Evolutionary conservation across 1,140 invertebrate species (phyloP), one percentile per base, ranked within the genome.

Genomic region (Plutomurus gul): DNA sequence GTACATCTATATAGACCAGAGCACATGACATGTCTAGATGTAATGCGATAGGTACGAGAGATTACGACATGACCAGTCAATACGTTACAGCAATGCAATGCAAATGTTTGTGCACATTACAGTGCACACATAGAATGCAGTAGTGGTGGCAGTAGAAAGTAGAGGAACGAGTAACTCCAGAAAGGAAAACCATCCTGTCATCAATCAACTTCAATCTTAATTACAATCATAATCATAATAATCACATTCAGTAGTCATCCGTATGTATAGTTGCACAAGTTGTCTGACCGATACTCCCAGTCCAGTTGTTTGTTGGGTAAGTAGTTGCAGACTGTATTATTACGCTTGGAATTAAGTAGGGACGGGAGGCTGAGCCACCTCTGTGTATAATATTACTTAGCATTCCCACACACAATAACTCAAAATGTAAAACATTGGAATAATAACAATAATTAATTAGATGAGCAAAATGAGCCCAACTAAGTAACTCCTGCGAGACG

Each of bases 161-260:
- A n/a, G n/a, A n/a, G n/a, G n/a, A n/a, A n/a, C n/a, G n/a, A n/a
- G n/a, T 43, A 43, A 43, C 11, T 43, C 11, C n/a, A 60, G 27
- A 60, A 30, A 65, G 30, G 56, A 65, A 51, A 65, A 46, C 46
- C 76, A 77, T 77, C 76, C 76, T 77, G 76, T 77, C 76, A 77
- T 77, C 65, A 77, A 77, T 77, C 76, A 77, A 77, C 46, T 77
- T 72, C 65, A 77, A 77, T 77, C 76, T 77, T 72, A 77, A 77
- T 77, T 77, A 72, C 40, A 72, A 77, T 77, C 76, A 47, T 43
- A 37, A 49, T 65, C 56, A 65, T 65, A 65, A 65, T 65, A 65
- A 65, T 65, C 56, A 65, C 56, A 65, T 65, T 65, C 56, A 65
- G 56, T 65, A 65, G 56, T 65, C 25, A 65, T 65, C 39, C n/a